Percentiles rank a stretch among this genome's conserved stretches.
Evolutionary conservation across 2,797 vertebrate genomes (phyloP).

Genomic region (Okamejei kenojei): DNA sequence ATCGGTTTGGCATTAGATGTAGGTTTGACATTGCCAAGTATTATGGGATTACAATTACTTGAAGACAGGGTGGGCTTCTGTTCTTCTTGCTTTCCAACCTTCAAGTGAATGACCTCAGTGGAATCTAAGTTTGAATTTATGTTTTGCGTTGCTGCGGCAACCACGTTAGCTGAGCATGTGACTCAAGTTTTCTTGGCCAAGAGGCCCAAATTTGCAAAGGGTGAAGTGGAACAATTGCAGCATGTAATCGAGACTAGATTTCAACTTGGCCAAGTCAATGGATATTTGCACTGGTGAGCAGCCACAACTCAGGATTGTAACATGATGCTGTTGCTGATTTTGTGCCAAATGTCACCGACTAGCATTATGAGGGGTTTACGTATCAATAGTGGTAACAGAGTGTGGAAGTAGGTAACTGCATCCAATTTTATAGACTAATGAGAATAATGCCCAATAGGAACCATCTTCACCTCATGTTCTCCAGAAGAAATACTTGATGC

Average conservation of each 20-base stretch:
- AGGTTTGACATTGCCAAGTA: neutral
- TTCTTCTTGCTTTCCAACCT: constrained; percentile 5
- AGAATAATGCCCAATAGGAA: neutral
- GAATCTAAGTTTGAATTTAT: constrained; percentile 21
- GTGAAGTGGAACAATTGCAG: neutral
- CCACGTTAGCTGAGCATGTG: neutral
- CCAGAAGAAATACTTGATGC: neutral
- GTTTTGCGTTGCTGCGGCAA: constrained; percentile 23
- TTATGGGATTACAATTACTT: neutral
- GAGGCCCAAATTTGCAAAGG: neutral
- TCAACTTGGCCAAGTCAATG: neutral
- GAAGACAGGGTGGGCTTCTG: neutral
- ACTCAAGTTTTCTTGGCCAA: constrained; percentile 10
- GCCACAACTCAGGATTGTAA: neutral
- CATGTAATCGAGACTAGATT: neutral
- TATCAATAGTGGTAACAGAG: neutral
- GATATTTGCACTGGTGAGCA: too few relatives aligned
- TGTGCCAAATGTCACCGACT: too few relatives aligned
- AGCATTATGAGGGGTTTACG: neutral
- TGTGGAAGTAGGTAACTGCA: neutral
- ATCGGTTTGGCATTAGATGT: neutral
- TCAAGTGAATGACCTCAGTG: neutral
- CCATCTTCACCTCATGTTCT: neutral
- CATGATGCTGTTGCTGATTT: neutral
- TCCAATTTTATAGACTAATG: neutral